Evolutionary conservation across 2,888 invertebrate genomes (phyloP).

Genomic region (Byasa hedistus): DNA sequence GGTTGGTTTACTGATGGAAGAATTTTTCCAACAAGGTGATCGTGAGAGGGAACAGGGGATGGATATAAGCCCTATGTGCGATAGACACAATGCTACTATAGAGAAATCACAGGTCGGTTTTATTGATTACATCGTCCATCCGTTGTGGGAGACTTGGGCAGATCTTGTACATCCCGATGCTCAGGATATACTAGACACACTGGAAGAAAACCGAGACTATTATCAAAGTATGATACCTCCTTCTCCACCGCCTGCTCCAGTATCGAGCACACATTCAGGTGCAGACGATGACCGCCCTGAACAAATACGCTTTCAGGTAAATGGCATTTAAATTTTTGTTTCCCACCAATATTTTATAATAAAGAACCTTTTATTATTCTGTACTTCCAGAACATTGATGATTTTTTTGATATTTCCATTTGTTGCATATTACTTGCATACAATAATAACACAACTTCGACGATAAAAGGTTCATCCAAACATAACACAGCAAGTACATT

Average conservation of each 20-base stretch:
- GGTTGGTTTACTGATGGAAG: constrained; percentile 98
- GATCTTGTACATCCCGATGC: constrained; percentile 99
- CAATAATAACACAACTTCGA: too few relatives aligned
- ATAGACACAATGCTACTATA: constrained; percentile 96
- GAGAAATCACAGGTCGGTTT: constrained; percentile 99
- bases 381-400: too few relatives aligned
- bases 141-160: constrained; percentile 99
- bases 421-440: too few relatives aligned
- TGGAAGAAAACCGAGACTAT: constrained; percentile 99
- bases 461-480: too few relatives aligned
- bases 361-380: too few relatives aligned
- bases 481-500: too few relatives aligned
- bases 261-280: constrained; percentile 70
- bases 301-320: constrained; percentile 86
- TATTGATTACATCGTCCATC: constrained; percentile 99
- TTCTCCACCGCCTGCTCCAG: constrained; percentile 86
- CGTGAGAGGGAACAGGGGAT: constrained; percentile 96
- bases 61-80: constrained; percentile 99
- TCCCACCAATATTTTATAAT: too few relatives aligned
- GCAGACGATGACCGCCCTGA: constrained; percentile 82
- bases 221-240: constrained; percentile 97
- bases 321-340: neutral
- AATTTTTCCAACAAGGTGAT: constrained; percentile 99
- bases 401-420: too few relatives aligned
- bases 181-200: constrained; percentile 97